Evolutionary conservation across 2,113 vertebrate genomes (phyloP).

Genomic region (Petrocephalus zakoni): DNA sequence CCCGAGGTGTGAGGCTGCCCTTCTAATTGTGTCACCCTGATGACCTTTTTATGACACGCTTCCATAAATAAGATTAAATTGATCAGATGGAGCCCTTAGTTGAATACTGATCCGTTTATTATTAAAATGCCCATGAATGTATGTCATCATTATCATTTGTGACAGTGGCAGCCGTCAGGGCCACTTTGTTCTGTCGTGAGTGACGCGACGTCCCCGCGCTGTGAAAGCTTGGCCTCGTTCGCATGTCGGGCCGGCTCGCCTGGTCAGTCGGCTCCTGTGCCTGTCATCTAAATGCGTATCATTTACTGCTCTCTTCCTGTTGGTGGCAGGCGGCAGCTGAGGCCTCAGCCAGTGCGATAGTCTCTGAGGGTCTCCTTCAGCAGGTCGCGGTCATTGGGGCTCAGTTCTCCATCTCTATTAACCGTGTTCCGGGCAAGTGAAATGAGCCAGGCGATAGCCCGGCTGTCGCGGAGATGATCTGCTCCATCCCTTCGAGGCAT

Average conservation of each 20-base stretch:
- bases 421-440: not conserved
- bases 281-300: not conserved
- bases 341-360: not conserved
- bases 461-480: not conserved
- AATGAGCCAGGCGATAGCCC: not conserved
- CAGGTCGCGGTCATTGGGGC: not conserved
- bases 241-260: not conserved
- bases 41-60: not conserved
- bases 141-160: not conserved
- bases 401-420: not conserved
- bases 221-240: not conserved
- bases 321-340: not conserved
- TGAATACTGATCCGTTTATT: constrained; percentile 14
- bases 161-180: not conserved
- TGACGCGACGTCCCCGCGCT: not conserved
- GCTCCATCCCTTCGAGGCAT: not conserved
- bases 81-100: not conserved
- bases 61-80: not conserved
- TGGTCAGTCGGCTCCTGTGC: not conserved
- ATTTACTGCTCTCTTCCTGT: not conserved
- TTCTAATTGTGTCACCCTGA: not conserved
- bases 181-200: not conserved
- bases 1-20: not conserved
- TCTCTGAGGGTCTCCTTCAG: not conserved
- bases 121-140: not conserved